Percentiles rank a stretch among this genome's conserved stretches.
Evolutionary conservation across 1,140 invertebrate species (phyloP).

Genomic region (Drosophila sp.): DNA sequence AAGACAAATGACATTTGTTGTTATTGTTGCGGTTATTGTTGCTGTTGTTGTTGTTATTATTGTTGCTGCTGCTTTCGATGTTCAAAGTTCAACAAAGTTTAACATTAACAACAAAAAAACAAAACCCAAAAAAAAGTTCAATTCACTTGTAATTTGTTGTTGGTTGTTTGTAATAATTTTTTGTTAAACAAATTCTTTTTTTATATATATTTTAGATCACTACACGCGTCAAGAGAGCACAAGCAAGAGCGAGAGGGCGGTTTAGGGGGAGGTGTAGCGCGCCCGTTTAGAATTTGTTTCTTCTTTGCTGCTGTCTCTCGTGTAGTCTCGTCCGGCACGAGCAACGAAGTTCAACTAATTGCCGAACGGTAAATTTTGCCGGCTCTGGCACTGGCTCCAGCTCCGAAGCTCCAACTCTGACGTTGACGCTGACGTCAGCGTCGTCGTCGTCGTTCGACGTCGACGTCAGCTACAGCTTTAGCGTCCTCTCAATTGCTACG

Average conservation of each 20-base stretch:
- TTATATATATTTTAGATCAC: slow-evolving; percentile 19
- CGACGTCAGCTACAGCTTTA: slow-evolving; percentile 30
- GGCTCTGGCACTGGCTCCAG: slow-evolving; percentile 41
- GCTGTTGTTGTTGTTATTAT: neutral
- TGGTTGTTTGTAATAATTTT: slow-evolving; percentile 21
- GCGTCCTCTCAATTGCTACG: slow-evolving; percentile 46
- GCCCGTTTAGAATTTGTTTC: slow-evolving; percentile 44
- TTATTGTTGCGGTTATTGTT: slow-evolving; percentile 23
- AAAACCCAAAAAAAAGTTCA: slow-evolving; percentile 38
- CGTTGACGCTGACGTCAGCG: slow-evolving; percentile 31
- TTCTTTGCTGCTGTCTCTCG: slow-evolving; percentile 38
- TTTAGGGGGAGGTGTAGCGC: slow-evolving; percentile 27
- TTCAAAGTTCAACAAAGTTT: slow-evolving; percentile 52
- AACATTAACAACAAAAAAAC: slow-evolving; percentile 36
- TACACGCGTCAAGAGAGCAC: slow-evolving; percentile 8
- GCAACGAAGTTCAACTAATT: slow-evolving; percentile 76
- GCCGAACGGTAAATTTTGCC: slow-evolving; percentile 57
- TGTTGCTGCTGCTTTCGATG: neutral
- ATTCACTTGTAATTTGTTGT: slow-evolving; percentile 48
- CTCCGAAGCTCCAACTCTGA: slow-evolving; percentile 31
- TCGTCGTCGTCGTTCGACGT: slow-evolving; percentile 31
- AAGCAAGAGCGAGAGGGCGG: slow-evolving; percentile 8
- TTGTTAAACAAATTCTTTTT: slow-evolving; percentile 45
- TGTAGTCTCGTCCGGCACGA: slow-evolving; percentile 69
- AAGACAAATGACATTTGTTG: slow-evolving; percentile 47